phyloP scores from a whole-genome alignment of 2,888 invertebrate genomes.

The Vesta saturnalis region DNA sequence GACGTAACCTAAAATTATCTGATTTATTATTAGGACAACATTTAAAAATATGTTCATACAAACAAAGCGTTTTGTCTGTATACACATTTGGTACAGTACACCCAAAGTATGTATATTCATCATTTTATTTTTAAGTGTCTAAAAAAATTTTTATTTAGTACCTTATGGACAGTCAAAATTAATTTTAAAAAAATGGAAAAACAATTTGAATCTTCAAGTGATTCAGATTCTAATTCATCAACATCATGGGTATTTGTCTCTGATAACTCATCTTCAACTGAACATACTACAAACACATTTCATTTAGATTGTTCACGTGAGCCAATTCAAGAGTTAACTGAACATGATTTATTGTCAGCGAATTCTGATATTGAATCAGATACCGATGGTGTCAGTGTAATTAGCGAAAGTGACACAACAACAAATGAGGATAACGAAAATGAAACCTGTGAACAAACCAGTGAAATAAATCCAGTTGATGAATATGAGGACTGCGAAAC shows the following conservation, averaged over 20 bases:
- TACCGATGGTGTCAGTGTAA: constrained; percentile 45
- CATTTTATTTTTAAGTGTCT: neutral
- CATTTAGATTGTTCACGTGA: constrained; percentile 37
- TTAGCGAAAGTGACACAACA: constrained; percentile 43
- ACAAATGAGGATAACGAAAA: constrained; percentile 12
- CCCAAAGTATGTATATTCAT: constrained; percentile 11
- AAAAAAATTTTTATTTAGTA: constrained; percentile 5
- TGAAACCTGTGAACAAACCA: neutral
- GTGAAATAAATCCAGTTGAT: neutral
- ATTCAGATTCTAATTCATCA: constrained; percentile 38
- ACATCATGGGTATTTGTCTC: constrained; percentile 41
- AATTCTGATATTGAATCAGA: constrained; percentile 40
- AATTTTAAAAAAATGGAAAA: constrained; percentile 20
- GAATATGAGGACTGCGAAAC: neutral
- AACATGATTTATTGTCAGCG: constrained; percentile 25
- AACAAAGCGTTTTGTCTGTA: constrained; percentile 15
- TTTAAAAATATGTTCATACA: constrained; percentile 23
- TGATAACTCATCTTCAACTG: constrained; percentile 5
- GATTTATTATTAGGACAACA: constrained; percentile 12
- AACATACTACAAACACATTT: constrained; percentile 20
- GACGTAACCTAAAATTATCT: constrained; percentile 19
- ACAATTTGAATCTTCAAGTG: constrained; percentile 31
- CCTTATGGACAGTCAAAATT: constrained; percentile 20
- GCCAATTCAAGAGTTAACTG: constrained; percentile 37
- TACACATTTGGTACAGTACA: constrained; percentile 6